Conservation (phyloP, 2,888 invertebrate species). For the Volucella zonaria region DNA sequence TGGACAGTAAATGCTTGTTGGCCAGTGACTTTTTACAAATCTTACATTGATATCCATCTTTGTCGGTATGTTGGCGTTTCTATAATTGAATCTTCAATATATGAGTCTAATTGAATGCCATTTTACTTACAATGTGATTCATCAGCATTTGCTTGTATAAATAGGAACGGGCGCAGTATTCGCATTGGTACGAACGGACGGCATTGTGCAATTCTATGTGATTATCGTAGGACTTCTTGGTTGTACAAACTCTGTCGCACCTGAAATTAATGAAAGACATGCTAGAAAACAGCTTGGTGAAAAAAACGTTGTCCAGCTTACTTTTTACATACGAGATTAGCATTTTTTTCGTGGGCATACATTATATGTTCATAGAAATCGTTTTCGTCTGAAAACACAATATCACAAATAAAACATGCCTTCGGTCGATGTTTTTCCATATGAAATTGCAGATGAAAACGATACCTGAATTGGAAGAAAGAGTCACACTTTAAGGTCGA, state of each 20-base stretch:
- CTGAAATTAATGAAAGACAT: constrained; percentile 69
- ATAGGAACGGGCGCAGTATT: constrained; percentile 75
- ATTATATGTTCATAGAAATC: constrained; percentile 80
- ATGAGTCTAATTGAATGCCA: background rate
- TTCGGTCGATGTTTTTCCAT: constrained; percentile 79
- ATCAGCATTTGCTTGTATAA: constrained; percentile 75
- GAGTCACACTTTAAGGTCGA: background rate
- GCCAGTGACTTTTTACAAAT: constrained; percentile 78
- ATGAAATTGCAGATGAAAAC: constrained; percentile 81
- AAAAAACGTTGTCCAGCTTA: constrained; percentile 12
- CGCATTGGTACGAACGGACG: constrained; percentile 74
- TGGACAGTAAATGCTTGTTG: constrained; percentile 77
- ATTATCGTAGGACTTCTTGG: constrained; percentile 70
- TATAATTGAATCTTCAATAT: constrained; percentile 35
- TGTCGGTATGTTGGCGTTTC: constrained; percentile 61
- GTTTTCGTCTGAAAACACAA: constrained; percentile 77
- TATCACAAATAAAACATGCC: constrained; percentile 79
- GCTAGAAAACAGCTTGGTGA: background rate
- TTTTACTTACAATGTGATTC: constrained; percentile 77
- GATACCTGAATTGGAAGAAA: constrained; percentile 76
- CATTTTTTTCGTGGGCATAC: constrained; percentile 78
- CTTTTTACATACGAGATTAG: constrained; percentile 77
- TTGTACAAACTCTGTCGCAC: constrained; percentile 79
- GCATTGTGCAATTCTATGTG: constrained; percentile 76
- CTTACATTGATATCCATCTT: constrained; percentile 75